phyloP scores from a whole-genome alignment of 2,113 vertebrate genomes.

The Centropus bengalensis region DNA sequence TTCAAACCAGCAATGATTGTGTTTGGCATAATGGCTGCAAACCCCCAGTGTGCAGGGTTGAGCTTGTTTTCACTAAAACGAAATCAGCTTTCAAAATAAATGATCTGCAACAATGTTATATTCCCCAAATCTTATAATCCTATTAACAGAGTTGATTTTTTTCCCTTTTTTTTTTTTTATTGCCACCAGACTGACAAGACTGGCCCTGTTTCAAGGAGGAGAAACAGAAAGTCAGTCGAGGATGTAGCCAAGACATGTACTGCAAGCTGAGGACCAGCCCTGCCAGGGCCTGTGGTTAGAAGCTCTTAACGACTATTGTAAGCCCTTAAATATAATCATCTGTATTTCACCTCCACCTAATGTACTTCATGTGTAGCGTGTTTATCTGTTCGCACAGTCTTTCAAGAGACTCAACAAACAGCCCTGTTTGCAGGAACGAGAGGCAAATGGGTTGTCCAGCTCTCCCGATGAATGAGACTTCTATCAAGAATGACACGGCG shows the following conservation, averaged over 20 bases:
- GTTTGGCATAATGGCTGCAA: constrained; percentile 77
- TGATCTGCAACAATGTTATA: constrained; percentile 78
- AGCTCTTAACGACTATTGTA: constrained; percentile 86
- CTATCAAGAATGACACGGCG: constrained; percentile 47
- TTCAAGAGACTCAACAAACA: constrained; percentile 65
- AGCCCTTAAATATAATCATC: constrained; percentile 81
- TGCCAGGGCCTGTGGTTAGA: constrained; percentile 77
- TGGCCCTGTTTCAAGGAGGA: constrained; percentile 68
- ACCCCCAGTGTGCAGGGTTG: constrained; percentile 74
- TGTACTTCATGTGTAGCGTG: constrained; percentile 68
- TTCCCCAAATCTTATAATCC: constrained; percentile 81
- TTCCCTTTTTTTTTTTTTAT: background rate
- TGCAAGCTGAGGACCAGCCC: constrained; percentile 10
- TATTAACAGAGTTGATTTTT: constrained; percentile 74
- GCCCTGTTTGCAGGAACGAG: constrained; percentile 42
- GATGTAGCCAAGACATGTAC: constrained; percentile 66
- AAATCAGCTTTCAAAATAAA: constrained; percentile 86
- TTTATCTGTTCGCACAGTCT: constrained; percentile 37
- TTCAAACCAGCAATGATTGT: constrained; percentile 81
- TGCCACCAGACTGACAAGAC: constrained; percentile 72
- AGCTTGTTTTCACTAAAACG: constrained; percentile 80
- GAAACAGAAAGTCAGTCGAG: constrained; percentile 71
- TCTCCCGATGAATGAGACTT: constrained; percentile 63
- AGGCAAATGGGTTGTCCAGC: background rate
- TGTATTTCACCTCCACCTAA: constrained; percentile 78